Percentiles rank a stretch among this genome's conserved stretches.
Evolutionary conservation across 2,888 invertebrate genomes (phyloP).

Genomic region (Gymnocheta viridis): DNA sequence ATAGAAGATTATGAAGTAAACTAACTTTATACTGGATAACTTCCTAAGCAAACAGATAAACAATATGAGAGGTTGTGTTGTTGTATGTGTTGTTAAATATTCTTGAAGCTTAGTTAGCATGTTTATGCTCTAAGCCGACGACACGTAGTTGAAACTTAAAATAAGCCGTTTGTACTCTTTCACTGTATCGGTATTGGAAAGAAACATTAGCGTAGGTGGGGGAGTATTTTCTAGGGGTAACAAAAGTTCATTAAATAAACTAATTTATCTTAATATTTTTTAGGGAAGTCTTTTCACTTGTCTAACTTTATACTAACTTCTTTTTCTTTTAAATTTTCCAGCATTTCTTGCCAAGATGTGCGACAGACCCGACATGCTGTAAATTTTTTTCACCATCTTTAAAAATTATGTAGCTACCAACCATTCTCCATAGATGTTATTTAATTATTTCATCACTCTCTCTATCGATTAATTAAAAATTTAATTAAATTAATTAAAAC

Average conservation of each 20-base stretch:
- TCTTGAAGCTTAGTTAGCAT: too few species aligned
- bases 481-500: conserved; percentile 80
- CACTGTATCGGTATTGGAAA: too few species aligned
- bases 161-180: too few species aligned
- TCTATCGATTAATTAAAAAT: conserved; percentile 81
- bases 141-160: too few species aligned
- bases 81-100: too few species aligned
- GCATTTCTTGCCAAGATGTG: conserved; percentile 95
- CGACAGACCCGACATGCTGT: conserved; percentile 83
- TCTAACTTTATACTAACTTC: conserved; percentile 39
- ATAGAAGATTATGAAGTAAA: too few species aligned
- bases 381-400: conserved; percentile 75
- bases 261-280: neutral
- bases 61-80: too few species aligned
- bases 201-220: too few species aligned
- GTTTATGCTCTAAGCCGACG: too few species aligned
- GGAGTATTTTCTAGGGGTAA: too few species aligned
- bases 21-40: too few species aligned
- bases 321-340: conserved; percentile 81
- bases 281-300: neutral
- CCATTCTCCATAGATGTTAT: conserved; percentile 81
- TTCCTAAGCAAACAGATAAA: too few species aligned
- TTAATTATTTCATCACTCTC: conserved; percentile 76
- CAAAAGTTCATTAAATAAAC: neutral
- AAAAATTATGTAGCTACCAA: conserved; percentile 77